A percentile compares a stretch with the other conserved stretches of the same genome.
These are phyloP conservation scores for Platyscapa corneri DNA, from an alignment of 1,140 invertebrate species.

Conservation along the genomic window DNA sequence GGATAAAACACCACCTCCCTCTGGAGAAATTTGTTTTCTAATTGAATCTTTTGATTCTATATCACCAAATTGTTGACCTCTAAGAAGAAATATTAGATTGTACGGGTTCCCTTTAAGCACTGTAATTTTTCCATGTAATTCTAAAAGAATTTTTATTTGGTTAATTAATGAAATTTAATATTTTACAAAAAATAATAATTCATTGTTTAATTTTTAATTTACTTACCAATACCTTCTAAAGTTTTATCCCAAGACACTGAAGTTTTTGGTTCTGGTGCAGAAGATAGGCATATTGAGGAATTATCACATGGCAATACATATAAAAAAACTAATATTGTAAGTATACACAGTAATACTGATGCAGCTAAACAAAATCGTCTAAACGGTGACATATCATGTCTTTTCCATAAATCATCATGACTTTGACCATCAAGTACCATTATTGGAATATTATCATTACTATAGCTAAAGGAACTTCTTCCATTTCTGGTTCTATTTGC, in stretches of 20 bases:
- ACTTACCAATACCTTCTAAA: slow-evolving; percentile 79
- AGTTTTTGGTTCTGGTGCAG: slow-evolving; percentile 76
- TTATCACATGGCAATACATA: slow-evolving; percentile 84
- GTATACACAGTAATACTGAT: slow-evolving; percentile 81
- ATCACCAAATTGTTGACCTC: slow-evolving; percentile 76
- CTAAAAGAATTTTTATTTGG: slow-evolving; percentile 60
- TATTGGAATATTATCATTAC: slow-evolving; percentile 77
- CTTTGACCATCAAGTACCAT: slow-evolving; percentile 76
- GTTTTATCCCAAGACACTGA: slow-evolving; percentile 80
- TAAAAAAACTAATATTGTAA: slow-evolving; percentile 82
- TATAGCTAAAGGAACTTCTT: slow-evolving; percentile 64
- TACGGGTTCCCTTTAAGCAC: slow-evolving; percentile 78
- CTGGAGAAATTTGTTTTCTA: slow-evolving; percentile 66
- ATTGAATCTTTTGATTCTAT: slow-evolving; percentile 74
- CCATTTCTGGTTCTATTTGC: slow-evolving; percentile 62
- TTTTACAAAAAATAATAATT: neutral
- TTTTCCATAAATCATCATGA: slow-evolving; percentile 76
- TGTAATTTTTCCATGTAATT: slow-evolving; percentile 82
- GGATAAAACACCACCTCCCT: slow-evolving; percentile 71
- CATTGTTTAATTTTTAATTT: neutral
- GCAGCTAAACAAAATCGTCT: slow-evolving; percentile 79
- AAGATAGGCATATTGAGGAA: slow-evolving; percentile 77
- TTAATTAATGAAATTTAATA: slow-evolving; percentile 18
- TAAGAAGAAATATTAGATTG: slow-evolving; percentile 83
- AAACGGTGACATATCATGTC: slow-evolving; percentile 78